Evolutionary conservation across 2,797 vertebrate species (phyloP).

Genomic region (Muscicapa comitata): DNA sequence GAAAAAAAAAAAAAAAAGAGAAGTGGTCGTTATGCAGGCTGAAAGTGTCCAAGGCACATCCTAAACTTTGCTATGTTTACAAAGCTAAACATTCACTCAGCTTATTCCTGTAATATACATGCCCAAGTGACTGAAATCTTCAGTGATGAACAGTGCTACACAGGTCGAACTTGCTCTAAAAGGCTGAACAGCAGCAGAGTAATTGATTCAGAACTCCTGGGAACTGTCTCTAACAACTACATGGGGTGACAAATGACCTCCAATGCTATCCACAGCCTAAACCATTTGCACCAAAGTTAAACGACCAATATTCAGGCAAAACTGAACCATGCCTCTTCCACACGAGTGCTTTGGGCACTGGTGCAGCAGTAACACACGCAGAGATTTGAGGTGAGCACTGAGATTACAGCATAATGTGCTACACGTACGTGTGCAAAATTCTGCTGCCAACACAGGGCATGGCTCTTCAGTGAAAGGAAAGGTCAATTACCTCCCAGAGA

Average conservation of each 20-base stretch:
- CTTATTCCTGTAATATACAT: not conserved
- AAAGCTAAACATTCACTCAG: not conserved
- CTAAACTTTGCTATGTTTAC: not conserved
- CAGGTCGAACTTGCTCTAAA: not conserved
- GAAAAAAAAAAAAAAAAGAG: not conserved
- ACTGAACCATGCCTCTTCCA: not conserved
- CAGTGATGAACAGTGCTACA: not conserved
- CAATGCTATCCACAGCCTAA: not conserved
- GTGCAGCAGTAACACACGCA: not conserved
- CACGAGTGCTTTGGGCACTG: rapidly evolving
- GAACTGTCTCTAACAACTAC: not conserved
- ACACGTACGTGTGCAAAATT: rapidly evolving
- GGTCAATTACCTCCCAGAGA: not conserved
- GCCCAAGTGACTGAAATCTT: not conserved
- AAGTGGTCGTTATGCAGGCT: not conserved
- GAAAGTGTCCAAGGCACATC: not conserved
- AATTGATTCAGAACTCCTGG: not conserved
- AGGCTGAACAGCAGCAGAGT: not conserved
- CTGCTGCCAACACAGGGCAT: not conserved
- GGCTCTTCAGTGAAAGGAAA: not conserved
- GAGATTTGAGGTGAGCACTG: not conserved
- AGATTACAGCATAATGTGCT: not conserved
- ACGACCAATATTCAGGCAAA: not conserved
- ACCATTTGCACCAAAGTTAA: not conserved
- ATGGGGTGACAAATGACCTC: not conserved